Evolutionary conservation across 2,113 vertebrate species (phyloP).

Genomic region (Gorsachius goisagi): DNA sequence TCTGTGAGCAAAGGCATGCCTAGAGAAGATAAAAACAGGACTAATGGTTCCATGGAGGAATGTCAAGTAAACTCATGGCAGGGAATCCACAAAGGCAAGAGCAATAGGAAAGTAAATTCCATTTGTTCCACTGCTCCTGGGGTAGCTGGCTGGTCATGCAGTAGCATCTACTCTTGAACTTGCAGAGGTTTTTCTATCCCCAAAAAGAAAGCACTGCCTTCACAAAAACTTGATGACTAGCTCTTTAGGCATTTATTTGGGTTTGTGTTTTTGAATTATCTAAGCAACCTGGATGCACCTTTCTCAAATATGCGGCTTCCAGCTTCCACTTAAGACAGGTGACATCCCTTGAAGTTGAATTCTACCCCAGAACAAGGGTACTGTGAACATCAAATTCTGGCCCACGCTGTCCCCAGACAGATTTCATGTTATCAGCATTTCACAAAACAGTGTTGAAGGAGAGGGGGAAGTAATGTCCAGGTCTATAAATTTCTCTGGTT

Average conservation of each 20-base stretch:
- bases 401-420: neutral
- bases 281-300: neutral
- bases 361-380: neutral
- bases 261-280: neutral
- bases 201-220: neutral
- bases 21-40: neutral
- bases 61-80: neutral
- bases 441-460: neutral
- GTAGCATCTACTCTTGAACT: neutral
- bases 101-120: neutral
- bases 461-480: neutral
- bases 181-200: neutral
- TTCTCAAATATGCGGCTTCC: neutral
- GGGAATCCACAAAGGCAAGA: neutral
- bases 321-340: neutral
- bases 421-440: neutral
- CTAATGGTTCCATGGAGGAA: neutral
- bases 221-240: neutral
- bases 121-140: neutral
- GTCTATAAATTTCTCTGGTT: neutral
- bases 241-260: neutral
- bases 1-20: neutral
- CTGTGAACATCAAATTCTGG: neutral
- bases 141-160: too few relatives aligned
- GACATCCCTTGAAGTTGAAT: neutral